Conservation (phyloP, 2,888 invertebrate genomes). For the Ceraclea dissimilis region DNA sequence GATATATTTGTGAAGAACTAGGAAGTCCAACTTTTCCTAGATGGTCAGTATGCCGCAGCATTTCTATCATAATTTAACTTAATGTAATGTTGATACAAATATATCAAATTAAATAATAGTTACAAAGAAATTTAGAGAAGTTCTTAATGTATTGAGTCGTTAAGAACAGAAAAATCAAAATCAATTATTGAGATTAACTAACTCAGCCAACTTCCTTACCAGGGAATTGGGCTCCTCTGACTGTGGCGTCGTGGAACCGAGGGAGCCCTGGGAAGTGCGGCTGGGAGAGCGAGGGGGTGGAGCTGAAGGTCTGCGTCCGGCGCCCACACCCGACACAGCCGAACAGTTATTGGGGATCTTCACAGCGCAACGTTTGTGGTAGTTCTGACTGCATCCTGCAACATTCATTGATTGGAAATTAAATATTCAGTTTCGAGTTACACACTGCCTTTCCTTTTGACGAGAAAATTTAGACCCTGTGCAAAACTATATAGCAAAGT, state of each 20-base stretch:
- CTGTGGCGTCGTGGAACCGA: constrained; percentile 50
- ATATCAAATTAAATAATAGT: no score
- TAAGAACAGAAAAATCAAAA: no score
- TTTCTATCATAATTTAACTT: no score
- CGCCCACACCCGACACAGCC: constrained; percentile 37
- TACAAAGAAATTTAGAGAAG: no score
- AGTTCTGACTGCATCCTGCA: constrained; percentile 93
- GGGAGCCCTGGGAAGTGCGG: constrained; percentile 62
- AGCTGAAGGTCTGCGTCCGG: constrained; percentile 37
- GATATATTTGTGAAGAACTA: no score
- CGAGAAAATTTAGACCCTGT: no score
- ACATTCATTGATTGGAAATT: constrained; percentile 26
- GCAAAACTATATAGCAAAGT: no score
- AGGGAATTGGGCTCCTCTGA: constrained; percentile 56
- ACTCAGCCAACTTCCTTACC: constrained; percentile 65
- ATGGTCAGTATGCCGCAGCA: no score
- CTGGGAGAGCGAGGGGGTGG: constrained; percentile 60
- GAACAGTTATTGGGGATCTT: constrained; percentile 98
- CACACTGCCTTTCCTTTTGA: no score
- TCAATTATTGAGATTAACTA: constrained; percentile 45
- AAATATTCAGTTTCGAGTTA: background rate
- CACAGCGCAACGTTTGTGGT: constrained; percentile 94
- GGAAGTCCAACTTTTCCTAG: no score
- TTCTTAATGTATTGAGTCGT: no score
- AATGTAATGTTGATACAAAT: no score